phyloP scores from a whole-genome alignment of 1,140 invertebrate genomes.

The Elymnias hypermnestra region DNA sequence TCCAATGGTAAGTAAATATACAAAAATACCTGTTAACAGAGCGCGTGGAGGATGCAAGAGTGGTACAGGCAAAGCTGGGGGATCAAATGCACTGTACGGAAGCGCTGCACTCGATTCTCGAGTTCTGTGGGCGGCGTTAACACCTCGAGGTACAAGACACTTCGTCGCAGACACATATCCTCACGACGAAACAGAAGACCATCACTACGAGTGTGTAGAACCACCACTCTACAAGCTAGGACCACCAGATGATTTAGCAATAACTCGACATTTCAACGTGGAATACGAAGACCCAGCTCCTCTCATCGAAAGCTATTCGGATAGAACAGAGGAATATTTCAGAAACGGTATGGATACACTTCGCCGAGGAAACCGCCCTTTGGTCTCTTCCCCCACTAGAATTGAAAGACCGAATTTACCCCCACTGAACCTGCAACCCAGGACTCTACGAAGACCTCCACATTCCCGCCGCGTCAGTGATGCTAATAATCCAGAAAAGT shows the following conservation, averaged over 20 bases:
- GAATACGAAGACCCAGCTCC: conserved; percentile 84
- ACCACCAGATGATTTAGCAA: conserved; percentile 60
- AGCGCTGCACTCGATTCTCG: conserved; percentile 77
- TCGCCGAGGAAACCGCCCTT: conserved; percentile 65
- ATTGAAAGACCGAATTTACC: conserved; percentile 88
- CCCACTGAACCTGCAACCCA: conserved; percentile 83
- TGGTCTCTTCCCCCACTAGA: conserved; percentile 86
- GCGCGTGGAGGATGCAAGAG: conserved; percentile 60
- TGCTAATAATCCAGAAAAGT: conserved; percentile 75
- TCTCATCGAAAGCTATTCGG: conserved; percentile 82
- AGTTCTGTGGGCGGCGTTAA: conserved; percentile 90
- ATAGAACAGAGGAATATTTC: conserved; percentile 63
- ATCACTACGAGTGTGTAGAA: conserved; percentile 86
- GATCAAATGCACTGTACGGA: conserved; percentile 58
- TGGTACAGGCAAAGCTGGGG: conserved; percentile 54
- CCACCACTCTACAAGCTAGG: conserved; percentile 73
- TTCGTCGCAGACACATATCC: conserved; percentile 80
- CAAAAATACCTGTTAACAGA: too few species aligned
- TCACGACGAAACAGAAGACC: conserved; percentile 78
- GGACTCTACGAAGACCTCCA: conserved; percentile 76
- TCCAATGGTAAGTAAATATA: too few species aligned
- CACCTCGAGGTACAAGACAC: conserved; percentile 85
- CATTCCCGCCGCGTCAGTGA: conserved; percentile 79
- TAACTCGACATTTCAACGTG: conserved; percentile 84
- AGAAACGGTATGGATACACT: conserved; percentile 68